Evolutionary conservation across 2,797 vertebrate genomes (phyloP), one percentile per base, ranked within the genome.

Genomic region (Sebastes baramenuke): DNA sequence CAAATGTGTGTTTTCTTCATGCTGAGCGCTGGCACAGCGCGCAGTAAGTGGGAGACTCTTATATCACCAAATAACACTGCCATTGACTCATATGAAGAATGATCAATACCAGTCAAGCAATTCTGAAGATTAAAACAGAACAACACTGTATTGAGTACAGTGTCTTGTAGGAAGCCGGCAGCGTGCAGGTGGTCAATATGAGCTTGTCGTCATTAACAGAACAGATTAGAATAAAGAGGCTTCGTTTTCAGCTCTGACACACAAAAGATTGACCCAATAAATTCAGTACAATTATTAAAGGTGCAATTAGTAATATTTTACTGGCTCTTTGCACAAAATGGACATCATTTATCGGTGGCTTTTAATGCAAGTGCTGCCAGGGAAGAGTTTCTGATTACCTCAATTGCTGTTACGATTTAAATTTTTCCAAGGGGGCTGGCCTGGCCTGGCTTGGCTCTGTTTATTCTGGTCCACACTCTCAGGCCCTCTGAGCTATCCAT

Each of bases 41-140:
- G 18, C 61, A 77, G 67, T 22, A 84, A 85, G 88, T 90, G 88
- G 87, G 87, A 91, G 89, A 83, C 62, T 89, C 87, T 91, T 88
- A 84, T 80, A 89, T 87, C 85, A 89, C 66, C 82, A 81, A 78
- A 89, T 78, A 87, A 81, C 68, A 84, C 72, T 65, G 82, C 59
- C 69, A 82, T 81, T 87, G 86, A 88, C 86, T 89, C 86, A 89
- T 81, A 80, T 59, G 61, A 46, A 74, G 72, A 67, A 29, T 77
- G 55, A 91, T 92, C 77, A 81, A 87, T 81, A 87, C 42, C 77
- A 80, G 72, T 86, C 56, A 76, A 67, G 77, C 22, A 22, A 46
- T 81, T 79, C 25, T 59, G 29, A 77, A 79, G 77, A 89, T 78
- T 77, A 75, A 82, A 84, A 78, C 68, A 52, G 65, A 83, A 55